Percentiles rank a stretch among this genome's conserved stretches.
These are phyloP conservation scores for Standfussiana lucernea DNA, from an alignment of 2,888 invertebrate genomes.

Conservation along the genomic window DNA sequence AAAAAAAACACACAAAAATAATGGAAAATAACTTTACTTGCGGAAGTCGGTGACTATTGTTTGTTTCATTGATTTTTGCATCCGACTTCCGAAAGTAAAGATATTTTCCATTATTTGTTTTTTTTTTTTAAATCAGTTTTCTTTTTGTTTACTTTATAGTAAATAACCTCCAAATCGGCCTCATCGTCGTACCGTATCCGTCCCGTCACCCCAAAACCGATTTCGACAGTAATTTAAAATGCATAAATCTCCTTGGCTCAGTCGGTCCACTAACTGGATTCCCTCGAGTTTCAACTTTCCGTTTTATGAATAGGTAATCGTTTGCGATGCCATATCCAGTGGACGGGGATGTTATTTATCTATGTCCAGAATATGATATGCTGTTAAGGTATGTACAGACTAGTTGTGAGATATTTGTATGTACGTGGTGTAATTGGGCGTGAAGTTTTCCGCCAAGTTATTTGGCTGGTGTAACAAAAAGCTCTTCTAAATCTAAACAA, in stretches of 20 bases:
- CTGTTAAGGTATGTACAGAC: constrained; percentile 18
- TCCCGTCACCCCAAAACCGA: constrained; percentile 61
- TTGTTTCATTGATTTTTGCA: too few relatives aligned
- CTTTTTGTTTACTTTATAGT: too few relatives aligned
- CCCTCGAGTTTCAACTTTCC: constrained; percentile 85
- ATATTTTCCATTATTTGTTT: too few relatives aligned
- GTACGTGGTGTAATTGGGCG: not conserved
- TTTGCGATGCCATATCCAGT: constrained; percentile 74
- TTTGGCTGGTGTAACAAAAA: not conserved
- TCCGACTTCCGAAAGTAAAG: too few relatives aligned
- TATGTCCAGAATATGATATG: constrained; percentile 58
- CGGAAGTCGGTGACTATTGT: too few relatives aligned
- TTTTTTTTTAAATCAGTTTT: too few relatives aligned
- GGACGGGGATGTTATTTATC: constrained; percentile 65
- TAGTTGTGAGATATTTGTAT: not conserved
- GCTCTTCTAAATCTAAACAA: not conserved
- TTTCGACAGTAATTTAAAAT: constrained; percentile 85
- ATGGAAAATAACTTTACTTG: too few relatives aligned
- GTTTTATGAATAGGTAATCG: constrained; percentile 88
- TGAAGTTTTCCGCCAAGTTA: not conserved
- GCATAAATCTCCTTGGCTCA: constrained; percentile 87
- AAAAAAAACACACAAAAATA: too few relatives aligned
- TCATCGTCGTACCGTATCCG: constrained; percentile 58
- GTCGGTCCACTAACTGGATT: constrained; percentile 84
- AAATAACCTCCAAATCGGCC: not conserved